Base-by-base conservation (phyloP, 2,888 invertebrate genomes). In the Tetranychus truncatus region DNA sequence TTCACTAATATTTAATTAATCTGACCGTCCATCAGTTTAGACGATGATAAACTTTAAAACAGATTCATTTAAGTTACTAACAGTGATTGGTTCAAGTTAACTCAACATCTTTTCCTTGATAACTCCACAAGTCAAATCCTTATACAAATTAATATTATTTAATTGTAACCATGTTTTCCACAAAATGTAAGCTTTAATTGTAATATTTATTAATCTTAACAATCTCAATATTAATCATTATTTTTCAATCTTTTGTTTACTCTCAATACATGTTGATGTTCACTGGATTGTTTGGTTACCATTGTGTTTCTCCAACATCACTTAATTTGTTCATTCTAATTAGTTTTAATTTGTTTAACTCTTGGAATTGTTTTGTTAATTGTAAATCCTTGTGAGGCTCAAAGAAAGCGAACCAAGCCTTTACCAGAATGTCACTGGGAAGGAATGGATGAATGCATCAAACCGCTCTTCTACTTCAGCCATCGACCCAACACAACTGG, bases 401-500 rank as follows among this genome's bases (percentile, higher is more conserved):
- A 24, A 24, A 18, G 69, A 69, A 34, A 34, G 34, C 21, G 20
- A 24, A 21, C 69, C n/a, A n/a, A 21, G 8, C n/a, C 18, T 11
- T 69, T 69, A 69, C 69, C 69, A 20, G 21, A 20, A 21, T 69
- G 69, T 21, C 69, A 69, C 20, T 69, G 69, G 69, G 11, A 69
- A 20, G 21, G 34, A 21, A 69, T 69, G 21, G 69, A 69, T 21
- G 69, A 69, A 6, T 69, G 69, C 20, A 69, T 69, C 20, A 69
- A 69, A 24, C 69, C 69, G 1, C 11, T 24, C 11, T 69, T 69
- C 21, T 69, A 69, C 69, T 69, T 69, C 21, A 69, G 69, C 34
- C 69, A 69, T 69, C 20, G 69, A 21, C 69, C 69, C 34, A 69
- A 69, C 1, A 69, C 69, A 20, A 69, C 69, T 21, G 69, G 69